Base-by-base conservation (phyloP, 2,113 vertebrate species). In the Notarius lentiginosus region DNA sequence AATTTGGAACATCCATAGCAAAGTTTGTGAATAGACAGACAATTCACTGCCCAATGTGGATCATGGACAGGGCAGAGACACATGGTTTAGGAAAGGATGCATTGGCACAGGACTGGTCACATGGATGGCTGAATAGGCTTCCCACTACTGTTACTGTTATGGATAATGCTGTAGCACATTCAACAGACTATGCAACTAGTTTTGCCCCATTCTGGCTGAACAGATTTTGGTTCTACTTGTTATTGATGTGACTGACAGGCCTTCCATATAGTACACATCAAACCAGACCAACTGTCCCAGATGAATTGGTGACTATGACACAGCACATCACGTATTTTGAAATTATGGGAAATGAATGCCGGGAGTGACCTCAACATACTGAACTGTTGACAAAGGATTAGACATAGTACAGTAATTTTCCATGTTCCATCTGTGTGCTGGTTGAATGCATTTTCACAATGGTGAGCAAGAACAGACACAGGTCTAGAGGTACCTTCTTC, bases 161-260 rank as follows among this genome's bases (percentile, higher is more conserved):
- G 22, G 34, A 75, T 47, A 75, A 53, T 53, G 4, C 75, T 53
- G 20, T 22, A 53, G 75, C 20, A 53, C 10, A 53, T 75, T 75
- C 72, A 75, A 75, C 72, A 75, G 72, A 18, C 72, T 75, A n/a
- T 53, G 11, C 73, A 24, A 76, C 34, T 30, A 73, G 27, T 75
- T 15, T 47, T 66, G 24, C n/a, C 65, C n/a, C 65, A 30, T 30
- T 66, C 4, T 70, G 68, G 9, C 68, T 41, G 1, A 34, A 70
- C 66, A 70, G 66, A 34, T 14, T 27, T 41, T 17, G 30, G 27
- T 70, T 41, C 14, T 15, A 70, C 30, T 70, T 70, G 14, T 15
- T 65, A 8, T 11, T n/a, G 24, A 24, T 63, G 61, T 61, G 30
- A 75, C 14, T 73, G 70, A 73, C 34, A 41, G 5, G 70, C 18